Base-by-base conservation (phyloP, 2,113 vertebrate genomes). In the Podilymbus podiceps region DNA sequence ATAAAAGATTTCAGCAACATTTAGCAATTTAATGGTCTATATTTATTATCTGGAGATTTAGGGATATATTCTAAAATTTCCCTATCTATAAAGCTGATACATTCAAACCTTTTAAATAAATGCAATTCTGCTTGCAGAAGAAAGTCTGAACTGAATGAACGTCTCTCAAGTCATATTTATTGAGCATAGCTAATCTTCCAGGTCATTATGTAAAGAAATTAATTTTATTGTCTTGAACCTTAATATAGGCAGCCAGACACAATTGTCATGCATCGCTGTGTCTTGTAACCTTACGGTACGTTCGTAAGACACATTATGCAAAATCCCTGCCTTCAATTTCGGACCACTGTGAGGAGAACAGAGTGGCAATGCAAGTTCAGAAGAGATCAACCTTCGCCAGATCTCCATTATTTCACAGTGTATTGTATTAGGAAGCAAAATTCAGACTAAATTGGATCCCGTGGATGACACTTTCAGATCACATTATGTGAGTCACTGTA, bases 1-100 rank as follows among this genome's bases (percentile, higher is more conserved):
- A 49, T 69, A 59, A 96, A 86, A 88, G 44, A 74, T 93, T 90
- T 90, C 85, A 88, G 73, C 76, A 78, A 62, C 47, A 77, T 64
- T 92, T 88, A 91, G 75, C 44, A 90, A 42, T 96, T 68, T 88
- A 95, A 89, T 83, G 71, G 47, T 63, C 90, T 91, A 30, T 86
- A 72, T 91, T 94, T 85, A 71, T 82, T 80, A 90, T 53, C 59
- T 50, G 63, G 58, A 56, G 85, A 76, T 59, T 88, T 62, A 83
- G 50, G 60, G 67, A 74, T 71, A 8, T n/a, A 64, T 66, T 77
- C 31, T 73, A 82, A 62, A 85, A 80, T 86, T 71, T 80, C 50
- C 63, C 38, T 64, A 55, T 87, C 66, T 82, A 6, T 88, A 60
- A 81, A 67, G 62, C 50, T 38, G 66, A 49, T 66, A 30, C 0